These are phyloP conservation scores for Copidosoma aretas DNA, from an alignment of 2,888 invertebrate genomes.

Conservation along the genomic window DNA sequence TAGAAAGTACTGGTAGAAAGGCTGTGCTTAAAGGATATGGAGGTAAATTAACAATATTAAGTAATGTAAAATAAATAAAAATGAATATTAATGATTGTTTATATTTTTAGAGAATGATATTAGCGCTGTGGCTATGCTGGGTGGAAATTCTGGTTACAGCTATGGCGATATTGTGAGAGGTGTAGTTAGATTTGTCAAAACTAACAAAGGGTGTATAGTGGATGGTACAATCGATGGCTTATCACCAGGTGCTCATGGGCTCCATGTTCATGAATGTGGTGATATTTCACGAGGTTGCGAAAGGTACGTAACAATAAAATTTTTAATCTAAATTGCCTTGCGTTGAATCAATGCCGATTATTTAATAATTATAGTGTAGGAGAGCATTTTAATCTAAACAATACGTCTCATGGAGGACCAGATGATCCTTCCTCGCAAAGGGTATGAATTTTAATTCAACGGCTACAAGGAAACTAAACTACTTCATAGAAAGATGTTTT, in stretches of 20 bases:
- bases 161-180: conserved; percentile 69
- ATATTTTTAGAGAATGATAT: conserved; percentile 56
- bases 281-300: conserved; percentile 73
- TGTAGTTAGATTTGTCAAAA: conserved; percentile 79
- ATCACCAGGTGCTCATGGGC: conserved; percentile 67
- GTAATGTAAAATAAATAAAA: background rate
- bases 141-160: conserved; percentile 61
- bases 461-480: too few species aligned
- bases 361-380: conserved; percentile 65
- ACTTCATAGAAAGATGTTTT: conserved; percentile 3
- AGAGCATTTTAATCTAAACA: conserved; percentile 68
- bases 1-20: conserved; percentile 70
- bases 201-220: conserved; percentile 69
- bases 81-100: background rate
- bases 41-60: conserved; percentile 59
- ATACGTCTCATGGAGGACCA: conserved; percentile 65
- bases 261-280: conserved; percentile 76
- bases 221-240: conserved; percentile 88
- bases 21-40: conserved; percentile 84
- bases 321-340: background rate
- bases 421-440: conserved; percentile 61
- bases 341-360: background rate
- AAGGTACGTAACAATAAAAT: conserved; percentile 56
- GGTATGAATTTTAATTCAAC: conserved; percentile 47
- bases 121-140: conserved; percentile 79